Evolutionary conservation across 2,888 invertebrate genomes (phyloP).

Genomic region (Cheilosia urbana): DNA sequence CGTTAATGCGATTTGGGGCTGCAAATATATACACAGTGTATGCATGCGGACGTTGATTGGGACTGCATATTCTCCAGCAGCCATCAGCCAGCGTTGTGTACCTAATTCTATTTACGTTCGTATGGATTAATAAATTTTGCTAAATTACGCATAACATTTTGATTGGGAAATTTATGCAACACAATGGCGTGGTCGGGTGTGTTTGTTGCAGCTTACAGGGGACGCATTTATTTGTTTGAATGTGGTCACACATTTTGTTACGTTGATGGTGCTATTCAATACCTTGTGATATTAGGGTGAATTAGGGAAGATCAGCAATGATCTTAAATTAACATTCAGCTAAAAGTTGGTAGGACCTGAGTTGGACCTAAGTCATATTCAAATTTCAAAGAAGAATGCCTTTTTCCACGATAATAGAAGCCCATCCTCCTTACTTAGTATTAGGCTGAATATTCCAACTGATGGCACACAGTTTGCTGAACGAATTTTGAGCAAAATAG

Average conservation of each 20-base stretch:
- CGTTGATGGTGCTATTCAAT: no score
- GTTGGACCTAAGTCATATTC: no score
- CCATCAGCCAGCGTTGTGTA: not conserved
- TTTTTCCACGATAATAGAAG: no score
- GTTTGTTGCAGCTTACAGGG: not conserved
- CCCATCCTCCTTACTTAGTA: no score
- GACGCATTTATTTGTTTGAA: not conserved
- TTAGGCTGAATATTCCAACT: no score
- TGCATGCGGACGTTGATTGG: constrained; percentile 15
- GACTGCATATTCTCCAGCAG: constrained; percentile 4
- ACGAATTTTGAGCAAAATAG: no score
- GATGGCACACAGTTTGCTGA: no score
- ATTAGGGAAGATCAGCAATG: no score
- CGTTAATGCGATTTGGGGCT: constrained; percentile 30
- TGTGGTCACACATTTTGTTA: not conserved
- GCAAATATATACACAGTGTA: not conserved
- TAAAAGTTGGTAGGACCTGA: no score
- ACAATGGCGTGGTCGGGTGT: not conserved
- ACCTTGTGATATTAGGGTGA: no score
- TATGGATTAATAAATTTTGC: constrained; percentile 27
- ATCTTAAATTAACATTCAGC: no score
- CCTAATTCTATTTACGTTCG: constrained; percentile 10
- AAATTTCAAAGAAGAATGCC: no score
- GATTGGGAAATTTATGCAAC: constrained; percentile 13
- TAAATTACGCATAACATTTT: constrained; percentile 37